Percentiles rank a stretch among this genome's conserved stretches.
These are phyloP conservation scores for Drosophila ezoana DNA, from an alignment of 2,888 invertebrate species.

Conservation along the genomic window DNA sequence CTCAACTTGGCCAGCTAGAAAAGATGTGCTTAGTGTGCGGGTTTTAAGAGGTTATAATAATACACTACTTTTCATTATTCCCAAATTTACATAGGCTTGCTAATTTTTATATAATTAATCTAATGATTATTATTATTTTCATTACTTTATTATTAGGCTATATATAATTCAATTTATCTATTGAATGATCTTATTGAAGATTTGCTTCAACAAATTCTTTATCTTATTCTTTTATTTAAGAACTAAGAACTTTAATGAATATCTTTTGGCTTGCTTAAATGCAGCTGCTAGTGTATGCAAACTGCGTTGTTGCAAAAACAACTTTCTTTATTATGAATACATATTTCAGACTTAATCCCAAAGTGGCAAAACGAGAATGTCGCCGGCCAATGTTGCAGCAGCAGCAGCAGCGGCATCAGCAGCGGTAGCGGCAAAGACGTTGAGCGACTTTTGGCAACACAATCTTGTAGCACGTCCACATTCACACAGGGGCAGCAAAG, in stretches of 20 bases:
- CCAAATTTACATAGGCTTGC: no score
- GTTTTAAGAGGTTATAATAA: no score
- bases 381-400: slow-evolving; percentile 61
- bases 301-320: slow-evolving; percentile 17
- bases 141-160: no score
- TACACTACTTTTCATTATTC: no score
- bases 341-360: slow-evolving; percentile 78
- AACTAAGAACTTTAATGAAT: neutral
- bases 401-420: slow-evolving; percentile 51
- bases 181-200: no score
- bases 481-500: slow-evolving; percentile 1
- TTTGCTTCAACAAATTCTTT: neutral
- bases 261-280: neutral
- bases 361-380: slow-evolving; percentile 79
- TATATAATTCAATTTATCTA: no score
- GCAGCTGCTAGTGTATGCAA: slow-evolving; percentile 36
- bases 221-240: neutral
- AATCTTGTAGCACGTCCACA: slow-evolving; percentile 44
- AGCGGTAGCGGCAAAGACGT: slow-evolving; percentile 44
- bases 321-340: slow-evolving; percentile 71
- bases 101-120: no score
- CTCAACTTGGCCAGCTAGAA: neutral
- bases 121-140: no score
- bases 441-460: slow-evolving; percentile 71
- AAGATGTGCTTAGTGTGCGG: no score